These are phyloP conservation scores for Epirrhoe alternata DNA, from an alignment of 2,888 invertebrate genomes.

Conservation along the genomic window DNA sequence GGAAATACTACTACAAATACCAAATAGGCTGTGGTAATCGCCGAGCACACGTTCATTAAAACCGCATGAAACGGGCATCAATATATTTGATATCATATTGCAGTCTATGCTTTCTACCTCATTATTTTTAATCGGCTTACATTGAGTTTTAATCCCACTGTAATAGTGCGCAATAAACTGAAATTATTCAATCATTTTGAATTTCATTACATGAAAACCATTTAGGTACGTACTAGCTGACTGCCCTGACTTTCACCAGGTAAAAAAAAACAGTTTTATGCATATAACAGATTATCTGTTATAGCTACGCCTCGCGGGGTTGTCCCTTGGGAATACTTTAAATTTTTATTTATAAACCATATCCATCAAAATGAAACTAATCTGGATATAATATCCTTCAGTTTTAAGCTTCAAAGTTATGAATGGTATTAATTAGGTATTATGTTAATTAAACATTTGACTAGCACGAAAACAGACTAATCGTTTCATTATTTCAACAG, in stretches of 20 bases:
- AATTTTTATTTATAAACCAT: background rate
- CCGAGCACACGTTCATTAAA: slow-evolving; percentile 1
- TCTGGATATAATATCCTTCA: background rate
- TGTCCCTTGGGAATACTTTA: too few relatives aligned
- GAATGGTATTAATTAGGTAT: slow-evolving; percentile 3
- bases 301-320: too few relatives aligned
- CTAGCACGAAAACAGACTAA: slow-evolving; percentile 6
- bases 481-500: slow-evolving; percentile 11
- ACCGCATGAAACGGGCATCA: slow-evolving; percentile 11
- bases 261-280: too few relatives aligned
- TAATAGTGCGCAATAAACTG: slow-evolving; percentile 4
- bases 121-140: slow-evolving; percentile 14
- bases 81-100: slow-evolving; percentile 5
- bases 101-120: slow-evolving; percentile 2
- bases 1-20: background rate
- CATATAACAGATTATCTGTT: too few relatives aligned
- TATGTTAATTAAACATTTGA: slow-evolving; percentile 7
- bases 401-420: background rate
- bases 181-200: background rate
- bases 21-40: slow-evolving; percentile 1
- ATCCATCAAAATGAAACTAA: background rate
- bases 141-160: background rate
- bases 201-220: background rate
- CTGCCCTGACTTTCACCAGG: background rate
- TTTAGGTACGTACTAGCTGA: background rate